Conservation (phyloP, 2,113 vertebrate species). For the Pelecanoides urinatrix region DNA sequence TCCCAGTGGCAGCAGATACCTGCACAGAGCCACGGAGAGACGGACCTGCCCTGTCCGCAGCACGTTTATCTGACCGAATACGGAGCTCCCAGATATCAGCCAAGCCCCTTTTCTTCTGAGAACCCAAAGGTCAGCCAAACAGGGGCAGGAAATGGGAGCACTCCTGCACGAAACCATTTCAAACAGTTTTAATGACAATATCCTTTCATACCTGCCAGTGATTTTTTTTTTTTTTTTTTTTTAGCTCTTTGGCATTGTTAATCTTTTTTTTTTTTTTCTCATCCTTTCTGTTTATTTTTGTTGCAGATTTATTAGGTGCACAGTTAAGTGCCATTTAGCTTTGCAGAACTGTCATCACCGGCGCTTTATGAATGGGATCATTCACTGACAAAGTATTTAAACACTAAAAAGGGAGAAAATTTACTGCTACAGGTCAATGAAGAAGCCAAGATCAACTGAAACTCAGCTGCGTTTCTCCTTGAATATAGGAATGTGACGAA, state of each 20-base stretch:
- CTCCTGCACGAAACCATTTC: not conserved
- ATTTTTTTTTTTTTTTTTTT: not conserved
- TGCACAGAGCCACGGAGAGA: fast-evolving
- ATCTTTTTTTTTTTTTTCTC: not conserved
- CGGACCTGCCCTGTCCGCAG: fast-evolving
- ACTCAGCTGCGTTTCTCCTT: constrained; percentile 44
- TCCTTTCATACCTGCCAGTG: constrained; percentile 2
- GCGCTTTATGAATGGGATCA: constrained; percentile 72
- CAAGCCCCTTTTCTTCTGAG: not conserved
- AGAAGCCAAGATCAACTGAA: constrained; percentile 75
- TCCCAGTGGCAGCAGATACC: not conserved
- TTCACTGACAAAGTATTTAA: constrained; percentile 73
- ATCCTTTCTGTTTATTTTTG: constrained; percentile 71
- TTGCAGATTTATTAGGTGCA: constrained; percentile 69
- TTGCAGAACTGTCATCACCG: constrained; percentile 67
- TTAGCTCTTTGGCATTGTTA: not conserved
- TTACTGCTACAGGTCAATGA: constrained; percentile 62
- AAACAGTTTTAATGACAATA: not conserved
- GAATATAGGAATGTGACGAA: constrained; percentile 41
- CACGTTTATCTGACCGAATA: fast-evolving
- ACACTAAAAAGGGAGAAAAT: constrained; percentile 50
- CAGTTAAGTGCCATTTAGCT: constrained; percentile 68
- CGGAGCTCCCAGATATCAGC: not conserved
- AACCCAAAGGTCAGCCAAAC: not conserved
- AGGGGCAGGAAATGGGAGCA: not conserved